Percentiles rank a stretch among this genome's conserved stretches.
Conservation (phyloP, 2,113 vertebrate species). For the Scomber colias region DNA sequence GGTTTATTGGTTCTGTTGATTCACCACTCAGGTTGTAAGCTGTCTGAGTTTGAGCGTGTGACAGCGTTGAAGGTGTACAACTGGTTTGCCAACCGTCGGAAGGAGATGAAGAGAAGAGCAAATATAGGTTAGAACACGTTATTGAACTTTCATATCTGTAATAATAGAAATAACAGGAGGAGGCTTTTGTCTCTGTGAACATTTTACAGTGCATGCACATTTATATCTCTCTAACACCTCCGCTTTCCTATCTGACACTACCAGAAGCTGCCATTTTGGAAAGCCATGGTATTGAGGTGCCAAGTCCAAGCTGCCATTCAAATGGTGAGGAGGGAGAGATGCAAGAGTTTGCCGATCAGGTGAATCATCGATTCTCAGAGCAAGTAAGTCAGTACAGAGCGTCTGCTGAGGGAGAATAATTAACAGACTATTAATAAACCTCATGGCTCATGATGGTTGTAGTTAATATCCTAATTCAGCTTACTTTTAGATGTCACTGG, state of each 20-base stretch:
- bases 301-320: constrained; percentile 87
- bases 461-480: no score
- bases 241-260: constrained; percentile 11
- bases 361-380: constrained; percentile 79
- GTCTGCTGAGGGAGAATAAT: not conserved
- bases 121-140: constrained; percentile 84
- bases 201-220: not conserved
- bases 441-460: not conserved
- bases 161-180: not conserved
- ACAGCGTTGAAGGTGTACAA: constrained; percentile 89
- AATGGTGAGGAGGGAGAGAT: constrained; percentile 86
- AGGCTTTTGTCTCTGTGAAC: not conserved
- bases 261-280: constrained; percentile 89
- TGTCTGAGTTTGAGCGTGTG: constrained; percentile 88
- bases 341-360: constrained; percentile 85
- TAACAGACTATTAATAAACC: not conserved
- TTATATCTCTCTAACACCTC: not conserved
- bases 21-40: constrained; percentile 81
- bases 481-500: no score
- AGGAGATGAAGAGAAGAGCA: constrained; percentile 90
- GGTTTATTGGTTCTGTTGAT: not conserved
- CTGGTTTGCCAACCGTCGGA: constrained; percentile 89
- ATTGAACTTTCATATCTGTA: not conserved
- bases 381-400: constrained; percentile 55
- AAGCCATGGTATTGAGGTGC: constrained; percentile 88